Evolutionary conservation across 2,888 invertebrate genomes (phyloP), one percentile per base, ranked within the genome.

Genomic region (Kuschelorhynchus macadamiae): DNA sequence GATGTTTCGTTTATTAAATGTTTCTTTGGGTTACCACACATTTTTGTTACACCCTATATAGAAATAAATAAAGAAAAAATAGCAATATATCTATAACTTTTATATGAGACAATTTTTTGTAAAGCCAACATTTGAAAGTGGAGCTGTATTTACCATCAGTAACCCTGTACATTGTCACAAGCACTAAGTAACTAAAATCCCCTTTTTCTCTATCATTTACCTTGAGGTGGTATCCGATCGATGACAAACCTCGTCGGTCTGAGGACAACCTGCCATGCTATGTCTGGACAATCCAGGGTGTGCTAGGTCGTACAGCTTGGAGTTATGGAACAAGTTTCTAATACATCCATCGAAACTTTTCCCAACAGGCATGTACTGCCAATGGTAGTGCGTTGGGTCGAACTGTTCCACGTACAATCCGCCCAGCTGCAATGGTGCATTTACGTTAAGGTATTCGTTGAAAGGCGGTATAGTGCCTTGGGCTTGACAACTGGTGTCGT

Each of bases 321-420:
- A 97, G 81, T 99, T 98, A 81, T 98, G 97, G 79, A 97, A 91
- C 50, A 99, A 86, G 82, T 99, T 97, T 77, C 95, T 88, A 69
- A 99, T 94, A 84, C 99, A 99, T 9, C 99, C 99, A 80, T 95
- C 94, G 81, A 98, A 98, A 17, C 94, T 93, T 84, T 93, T 92
- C 0, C 94, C 93, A 42, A 92, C 91, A 0, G 95, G 95, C 88
- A 94, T 93, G 76, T 93, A 93, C 75, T 94, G 93, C 96, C 96
- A 96, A 77, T 92, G 92, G 82, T 94, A 96, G 74, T 92, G 90
- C 0, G 92, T 91, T 0, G 94, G 94, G 78, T 95, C 95, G 79
- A 95, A 94, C 77, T 95, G 94, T 78, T 96, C 93, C 39, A 95
- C 91, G 78, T 94, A 95, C 11, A 78, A 39, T 4, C 71, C 97